A percentile compares a stretch with the other conserved stretches of the same genome.
Evolutionary conservation across 2,113 vertebrate genomes (phyloP).

Genomic region (Zingel zingel): DNA sequence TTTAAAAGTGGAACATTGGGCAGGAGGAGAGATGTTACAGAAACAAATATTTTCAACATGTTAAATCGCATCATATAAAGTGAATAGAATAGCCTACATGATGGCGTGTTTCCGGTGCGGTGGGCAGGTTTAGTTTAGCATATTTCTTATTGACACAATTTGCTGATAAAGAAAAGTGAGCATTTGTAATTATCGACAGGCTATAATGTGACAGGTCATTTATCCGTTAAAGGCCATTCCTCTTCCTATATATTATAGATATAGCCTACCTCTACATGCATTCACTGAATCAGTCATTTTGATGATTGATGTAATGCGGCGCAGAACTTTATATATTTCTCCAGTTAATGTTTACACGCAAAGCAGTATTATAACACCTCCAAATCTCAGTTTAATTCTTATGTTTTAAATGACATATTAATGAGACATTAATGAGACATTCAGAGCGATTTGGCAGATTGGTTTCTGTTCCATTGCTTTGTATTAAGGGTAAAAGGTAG

Average conservation of each 20-base stretch:
- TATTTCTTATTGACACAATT: slow-evolving; percentile 1
- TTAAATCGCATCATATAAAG: background rate
- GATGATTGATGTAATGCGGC: background rate
- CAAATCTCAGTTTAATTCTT: background rate
- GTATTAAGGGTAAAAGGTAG: background rate
- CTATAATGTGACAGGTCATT: background rate
- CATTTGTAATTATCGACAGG: background rate
- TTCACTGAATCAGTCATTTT: background rate
- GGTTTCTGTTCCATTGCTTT: background rate
- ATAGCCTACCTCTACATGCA: background rate
- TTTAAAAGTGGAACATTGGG: slow-evolving; percentile 31
- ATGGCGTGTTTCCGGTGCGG: background rate
- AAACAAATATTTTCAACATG: background rate
- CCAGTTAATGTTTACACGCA: background rate
- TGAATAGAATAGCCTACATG: background rate
- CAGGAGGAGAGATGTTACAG: background rate
- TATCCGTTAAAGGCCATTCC: background rate
- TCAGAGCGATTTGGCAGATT: background rate
- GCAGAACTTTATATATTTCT: background rate
- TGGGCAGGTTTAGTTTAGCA: background rate
- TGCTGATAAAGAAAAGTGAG: background rate
- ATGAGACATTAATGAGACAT: slow-evolving; percentile 15
- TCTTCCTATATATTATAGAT: background rate
- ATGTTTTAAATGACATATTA: slow-evolving; percentile 1
- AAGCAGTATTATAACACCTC: background rate